Evolutionary conservation across 2,888 invertebrate species (phyloP).

Genomic region (Bhutanitis thaidina): DNA sequence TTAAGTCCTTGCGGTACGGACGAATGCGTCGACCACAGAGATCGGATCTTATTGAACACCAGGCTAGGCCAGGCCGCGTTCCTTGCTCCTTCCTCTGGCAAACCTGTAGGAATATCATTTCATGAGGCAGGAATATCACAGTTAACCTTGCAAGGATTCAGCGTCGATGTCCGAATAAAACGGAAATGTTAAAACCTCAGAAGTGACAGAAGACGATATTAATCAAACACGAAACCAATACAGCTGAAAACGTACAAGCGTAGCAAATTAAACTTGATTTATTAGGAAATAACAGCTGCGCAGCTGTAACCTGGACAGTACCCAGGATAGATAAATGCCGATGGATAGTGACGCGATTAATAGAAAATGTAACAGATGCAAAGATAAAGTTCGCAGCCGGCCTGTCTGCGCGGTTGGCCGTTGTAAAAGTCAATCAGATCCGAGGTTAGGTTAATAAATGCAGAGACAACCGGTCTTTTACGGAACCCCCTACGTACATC

Average conservation of each 20-base stretch:
- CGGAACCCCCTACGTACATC: constrained; percentile 77
- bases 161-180: no score
- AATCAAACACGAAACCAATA: constrained; percentile 7
- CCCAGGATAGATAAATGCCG: constrained; percentile 53
- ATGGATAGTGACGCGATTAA: constrained; percentile 68
- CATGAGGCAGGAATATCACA: constrained; percentile 19
- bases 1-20: constrained; percentile 89
- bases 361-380: constrained; percentile 69
- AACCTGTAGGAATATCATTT: constrained; percentile 50
- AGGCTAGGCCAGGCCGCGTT: constrained; percentile 85
- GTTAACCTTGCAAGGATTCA: not conserved
- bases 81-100: constrained; percentile 71
- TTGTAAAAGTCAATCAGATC: constrained; percentile 60
- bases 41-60: constrained; percentile 93
- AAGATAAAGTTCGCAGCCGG: constrained; percentile 66
- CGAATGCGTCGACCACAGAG: constrained; percentile 90
- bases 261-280: constrained; percentile 46
- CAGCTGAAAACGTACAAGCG: constrained; percentile 41
- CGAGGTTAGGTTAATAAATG: constrained; percentile 42
- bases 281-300: constrained; percentile 64
- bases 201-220: not conserved
- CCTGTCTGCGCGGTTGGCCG: constrained; percentile 62
- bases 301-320: no score
- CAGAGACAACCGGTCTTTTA: constrained; percentile 64
- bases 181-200: not conserved